Conservation (phyloP, 2,113 vertebrate species). For the Spheniscus mendiculus region DNA sequence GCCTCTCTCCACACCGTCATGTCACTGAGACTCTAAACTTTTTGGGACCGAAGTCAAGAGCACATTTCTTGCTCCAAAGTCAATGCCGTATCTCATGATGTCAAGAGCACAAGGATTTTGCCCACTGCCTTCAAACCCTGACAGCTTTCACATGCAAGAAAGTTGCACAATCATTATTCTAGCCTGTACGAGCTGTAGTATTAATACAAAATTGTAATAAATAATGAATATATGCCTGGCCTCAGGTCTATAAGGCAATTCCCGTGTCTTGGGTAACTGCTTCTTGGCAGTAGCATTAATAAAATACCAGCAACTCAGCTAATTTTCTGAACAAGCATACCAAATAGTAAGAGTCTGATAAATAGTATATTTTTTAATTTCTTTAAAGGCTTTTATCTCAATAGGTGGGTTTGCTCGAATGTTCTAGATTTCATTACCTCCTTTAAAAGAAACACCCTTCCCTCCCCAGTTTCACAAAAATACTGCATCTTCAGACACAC, state of each 20-base stretch:
- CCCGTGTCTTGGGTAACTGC: not conserved
- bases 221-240: not conserved
- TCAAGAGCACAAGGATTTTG: not conserved
- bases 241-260: not conserved
- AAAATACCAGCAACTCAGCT: not conserved
- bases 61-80: not conserved
- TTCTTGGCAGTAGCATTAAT: not conserved
- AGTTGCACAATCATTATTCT: not conserved
- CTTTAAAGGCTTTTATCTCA: slow-evolving; percentile 11
- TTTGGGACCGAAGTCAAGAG: not conserved
- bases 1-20: not conserved
- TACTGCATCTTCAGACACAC: not conserved
- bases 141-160: not conserved
- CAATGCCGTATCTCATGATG: not conserved
- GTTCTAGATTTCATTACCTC: not conserved
- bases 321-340: not conserved
- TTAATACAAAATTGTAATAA: not conserved
- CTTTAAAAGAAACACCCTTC: not conserved
- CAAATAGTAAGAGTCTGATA: not conserved
- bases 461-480: not conserved
- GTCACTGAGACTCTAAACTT: not conserved
- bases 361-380: not conserved
- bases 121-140: not conserved
- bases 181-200: not conserved
- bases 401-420: not conserved